Conservation (phyloP, 2,888 invertebrate species). For the Meganola albula region DNA sequence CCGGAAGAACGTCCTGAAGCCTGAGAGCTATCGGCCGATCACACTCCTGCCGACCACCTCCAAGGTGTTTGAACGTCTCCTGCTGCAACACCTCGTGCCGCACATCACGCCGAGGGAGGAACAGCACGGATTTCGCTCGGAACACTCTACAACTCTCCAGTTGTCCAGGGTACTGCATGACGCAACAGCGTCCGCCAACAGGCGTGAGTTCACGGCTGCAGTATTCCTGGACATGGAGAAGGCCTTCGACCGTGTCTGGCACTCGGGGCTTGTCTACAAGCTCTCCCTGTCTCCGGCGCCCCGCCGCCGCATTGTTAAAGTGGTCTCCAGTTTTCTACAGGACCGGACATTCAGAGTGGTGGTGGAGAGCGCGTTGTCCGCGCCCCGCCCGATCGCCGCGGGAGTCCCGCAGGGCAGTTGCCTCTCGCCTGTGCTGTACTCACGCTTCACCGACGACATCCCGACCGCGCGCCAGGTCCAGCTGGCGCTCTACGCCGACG, state of each 20-base stretch:
- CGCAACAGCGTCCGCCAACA: constrained; percentile 15
- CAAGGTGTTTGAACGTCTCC: constrained; percentile 20
- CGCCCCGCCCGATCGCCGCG: too few species aligned
- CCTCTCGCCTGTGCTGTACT: constrained; percentile 9
- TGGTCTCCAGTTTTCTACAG: constrained; percentile 3
- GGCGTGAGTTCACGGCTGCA: constrained; percentile 11
- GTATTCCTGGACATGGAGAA: constrained; percentile 33
- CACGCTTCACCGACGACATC: constrained; percentile 21
- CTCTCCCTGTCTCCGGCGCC: constrained; percentile 9
- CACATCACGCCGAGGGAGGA: constrained; percentile 3
- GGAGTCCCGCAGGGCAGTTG: too few species aligned
- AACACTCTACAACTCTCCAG: constrained; percentile 28
- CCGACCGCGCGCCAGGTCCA: constrained; percentile 5
- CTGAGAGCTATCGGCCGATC: constrained; percentile 23
- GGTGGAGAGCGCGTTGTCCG: constrained; percentile 13
- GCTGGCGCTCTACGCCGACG: constrained; percentile 20
- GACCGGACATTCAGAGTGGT: constrained; percentile 17
- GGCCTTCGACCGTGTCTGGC: constrained; percentile 35
- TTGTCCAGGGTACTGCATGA: constrained; percentile 26
- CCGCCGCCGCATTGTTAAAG: constrained; percentile 7
- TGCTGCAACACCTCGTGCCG: constrained; percentile 7
- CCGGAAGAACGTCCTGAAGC: constrained; percentile 13
- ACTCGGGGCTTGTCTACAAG: constrained; percentile 29
- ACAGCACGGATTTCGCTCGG: constrained; percentile 18
- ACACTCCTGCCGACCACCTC: constrained; percentile 11